These are phyloP conservation scores for Drosophila mauritiana DNA, from an alignment of 1,140 invertebrate species.

Conservation along the genomic window DNA sequence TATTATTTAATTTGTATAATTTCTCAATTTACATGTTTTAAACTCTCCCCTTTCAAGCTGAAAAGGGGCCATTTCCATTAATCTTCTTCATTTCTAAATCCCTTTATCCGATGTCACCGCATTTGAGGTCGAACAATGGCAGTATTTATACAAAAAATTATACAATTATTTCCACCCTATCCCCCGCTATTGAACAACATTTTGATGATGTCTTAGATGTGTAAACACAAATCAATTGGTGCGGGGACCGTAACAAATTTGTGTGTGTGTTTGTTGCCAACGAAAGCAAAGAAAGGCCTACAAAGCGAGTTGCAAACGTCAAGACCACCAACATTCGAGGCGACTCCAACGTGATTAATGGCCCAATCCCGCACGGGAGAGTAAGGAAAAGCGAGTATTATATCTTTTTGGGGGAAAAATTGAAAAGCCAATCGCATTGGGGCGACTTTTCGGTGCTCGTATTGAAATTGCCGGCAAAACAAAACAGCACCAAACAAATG, in stretches of 20 bases:
- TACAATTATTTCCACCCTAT: conserved; percentile 40
- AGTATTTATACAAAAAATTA: conserved; percentile 27
- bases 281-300: conserved; percentile 31
- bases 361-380: conserved; percentile 29
- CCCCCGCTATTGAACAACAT: conserved; percentile 9
- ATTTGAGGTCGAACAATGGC: conserved; percentile 13
- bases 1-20: not conserved
- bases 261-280: conserved; percentile 14
- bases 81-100: conserved; percentile 22
- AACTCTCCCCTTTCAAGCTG: too few species aligned
- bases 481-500: conserved; percentile 51
- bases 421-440: conserved; percentile 67
- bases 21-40: not conserved
- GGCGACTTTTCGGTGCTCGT: conserved; percentile 46
- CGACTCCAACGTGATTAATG: conserved; percentile 47
- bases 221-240: conserved; percentile 52
- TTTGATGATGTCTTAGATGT: conserved; percentile 46
- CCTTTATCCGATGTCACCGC: conserved; percentile 42
- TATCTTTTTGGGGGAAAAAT: conserved; percentile 46
- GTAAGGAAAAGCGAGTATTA: conserved; percentile 20
- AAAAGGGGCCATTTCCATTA: conserved; percentile 6
- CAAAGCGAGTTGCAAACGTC: conserved; percentile 37
- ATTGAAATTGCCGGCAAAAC: conserved; percentile 54
- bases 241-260: conserved; percentile 27
- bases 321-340: conserved; percentile 46